These are phyloP conservation scores for Cydia pomonella DNA, from an alignment of 1,140 invertebrate species.

Conservation along the genomic window DNA sequence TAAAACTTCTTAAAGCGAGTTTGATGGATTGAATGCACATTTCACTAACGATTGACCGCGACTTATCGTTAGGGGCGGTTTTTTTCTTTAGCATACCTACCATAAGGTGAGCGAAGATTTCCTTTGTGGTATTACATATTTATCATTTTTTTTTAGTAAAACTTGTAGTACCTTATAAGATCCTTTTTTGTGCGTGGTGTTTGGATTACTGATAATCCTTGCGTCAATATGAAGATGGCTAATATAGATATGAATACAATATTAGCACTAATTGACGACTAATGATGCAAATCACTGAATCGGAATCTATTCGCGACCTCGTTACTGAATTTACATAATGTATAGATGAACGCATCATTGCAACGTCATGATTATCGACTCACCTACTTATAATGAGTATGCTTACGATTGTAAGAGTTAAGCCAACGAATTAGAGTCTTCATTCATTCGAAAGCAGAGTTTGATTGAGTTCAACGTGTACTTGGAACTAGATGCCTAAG, in stretches of 20 bases:
- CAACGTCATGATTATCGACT: conserved; percentile 16
- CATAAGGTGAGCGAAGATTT: too few relatives aligned
- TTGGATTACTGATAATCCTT: neutral
- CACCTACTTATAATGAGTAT: neutral
- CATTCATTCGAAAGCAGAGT: neutral
- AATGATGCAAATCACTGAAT: conserved; percentile 32
- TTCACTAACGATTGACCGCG: conserved; percentile 42
- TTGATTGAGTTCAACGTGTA: neutral
- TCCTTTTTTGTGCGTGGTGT: neutral
- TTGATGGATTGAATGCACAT: conserved; percentile 51
- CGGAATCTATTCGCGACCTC: conserved; percentile 31
- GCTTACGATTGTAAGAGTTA: neutral
- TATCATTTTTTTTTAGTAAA: too few relatives aligned
- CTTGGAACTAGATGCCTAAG: neutral
- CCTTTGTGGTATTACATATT: too few relatives aligned
- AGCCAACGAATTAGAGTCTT: neutral
- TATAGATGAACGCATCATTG: conserved; percentile 12
- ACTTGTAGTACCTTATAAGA: too few relatives aligned
- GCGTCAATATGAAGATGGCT: neutral
- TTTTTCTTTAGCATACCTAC: neutral
- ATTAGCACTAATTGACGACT: conserved; percentile 25
- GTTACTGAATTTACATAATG: conserved; percentile 30
- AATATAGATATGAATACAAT: conserved; percentile 32
- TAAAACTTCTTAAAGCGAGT: neutral
- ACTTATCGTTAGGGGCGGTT: neutral